Conservation (phyloP, 2,113 vertebrate genomes). For the Burhinus bistriatus region DNA sequence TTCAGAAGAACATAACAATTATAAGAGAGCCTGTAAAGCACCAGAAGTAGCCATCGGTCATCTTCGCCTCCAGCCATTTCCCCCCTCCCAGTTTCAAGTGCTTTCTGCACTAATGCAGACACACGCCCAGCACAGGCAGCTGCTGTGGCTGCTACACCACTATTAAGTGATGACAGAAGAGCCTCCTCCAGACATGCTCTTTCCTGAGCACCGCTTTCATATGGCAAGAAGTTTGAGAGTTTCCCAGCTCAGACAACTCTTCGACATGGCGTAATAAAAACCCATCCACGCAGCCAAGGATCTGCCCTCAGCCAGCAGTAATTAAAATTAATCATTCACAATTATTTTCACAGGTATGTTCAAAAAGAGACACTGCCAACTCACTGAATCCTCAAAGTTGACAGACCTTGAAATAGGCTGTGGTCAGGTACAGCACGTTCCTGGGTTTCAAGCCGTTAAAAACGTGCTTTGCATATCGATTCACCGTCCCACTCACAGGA, state of each 20-base stretch:
- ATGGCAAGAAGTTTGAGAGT: background rate
- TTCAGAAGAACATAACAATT: background rate
- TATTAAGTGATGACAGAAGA: background rate
- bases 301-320: constrained; percentile 22
- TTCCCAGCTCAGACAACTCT: background rate
- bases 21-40: background rate
- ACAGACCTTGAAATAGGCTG: constrained; percentile 66
- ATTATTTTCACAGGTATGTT: constrained; percentile 52
- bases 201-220: background rate
- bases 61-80: background rate
- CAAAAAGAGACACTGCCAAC: background rate
- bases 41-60: background rate
- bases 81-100: background rate
- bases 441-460: constrained; percentile 50
- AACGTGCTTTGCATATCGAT: constrained; percentile 40
- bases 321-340: constrained; percentile 65
- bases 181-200: background rate
- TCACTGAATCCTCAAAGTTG: constrained; percentile 25
- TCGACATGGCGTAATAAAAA: background rate
- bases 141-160: background rate
- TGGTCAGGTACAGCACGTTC: background rate
- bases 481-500: background rate
- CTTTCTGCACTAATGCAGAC: background rate
- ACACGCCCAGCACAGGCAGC: background rate
- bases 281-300: background rate